Percentiles rank a stretch among this genome's conserved stretches.
Evolutionary conservation across 2,113 vertebrate genomes (phyloP).

Genomic region (Anarhynchus alexandrinus): DNA sequence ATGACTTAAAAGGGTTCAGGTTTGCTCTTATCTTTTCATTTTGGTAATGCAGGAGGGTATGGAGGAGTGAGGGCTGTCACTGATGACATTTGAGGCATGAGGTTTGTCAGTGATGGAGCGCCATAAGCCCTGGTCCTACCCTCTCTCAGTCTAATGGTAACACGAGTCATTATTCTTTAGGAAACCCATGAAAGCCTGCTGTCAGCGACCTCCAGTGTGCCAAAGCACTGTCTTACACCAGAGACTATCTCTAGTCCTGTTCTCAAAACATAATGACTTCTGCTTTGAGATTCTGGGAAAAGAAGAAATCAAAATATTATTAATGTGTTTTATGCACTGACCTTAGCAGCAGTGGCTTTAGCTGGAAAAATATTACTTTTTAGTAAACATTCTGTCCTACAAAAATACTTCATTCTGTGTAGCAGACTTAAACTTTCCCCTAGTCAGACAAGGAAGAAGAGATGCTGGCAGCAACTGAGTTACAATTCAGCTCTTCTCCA

Average conservation of each 20-base stretch:
- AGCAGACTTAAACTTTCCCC: not conserved
- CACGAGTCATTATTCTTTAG: constrained; percentile 10
- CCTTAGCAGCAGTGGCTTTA: not conserved
- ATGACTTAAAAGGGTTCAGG: not conserved
- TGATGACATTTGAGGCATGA: not conserved
- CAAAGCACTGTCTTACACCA: not conserved
- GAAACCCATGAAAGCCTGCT: not conserved
- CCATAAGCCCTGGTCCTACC: not conserved
- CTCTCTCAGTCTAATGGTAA: not conserved
- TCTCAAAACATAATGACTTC: not conserved
- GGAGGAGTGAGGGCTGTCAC: not conserved
- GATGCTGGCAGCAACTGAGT: not conserved
- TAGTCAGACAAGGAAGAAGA: not conserved
- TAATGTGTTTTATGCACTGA: not conserved
- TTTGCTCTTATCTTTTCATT: not conserved
- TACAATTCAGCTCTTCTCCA: not conserved
- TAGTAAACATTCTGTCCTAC: not conserved
- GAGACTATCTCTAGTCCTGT: not conserved
- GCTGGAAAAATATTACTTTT: not conserved
- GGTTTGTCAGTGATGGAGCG: not conserved
- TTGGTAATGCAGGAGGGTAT: not conserved
- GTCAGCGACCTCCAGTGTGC: not conserved
- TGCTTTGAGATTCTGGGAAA: not conserved
- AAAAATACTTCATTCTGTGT: not conserved
- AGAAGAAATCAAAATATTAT: constrained; percentile 6